Conservation (phyloP, 1,140 invertebrate genomes). For the Nephila pilipes region DNA sequence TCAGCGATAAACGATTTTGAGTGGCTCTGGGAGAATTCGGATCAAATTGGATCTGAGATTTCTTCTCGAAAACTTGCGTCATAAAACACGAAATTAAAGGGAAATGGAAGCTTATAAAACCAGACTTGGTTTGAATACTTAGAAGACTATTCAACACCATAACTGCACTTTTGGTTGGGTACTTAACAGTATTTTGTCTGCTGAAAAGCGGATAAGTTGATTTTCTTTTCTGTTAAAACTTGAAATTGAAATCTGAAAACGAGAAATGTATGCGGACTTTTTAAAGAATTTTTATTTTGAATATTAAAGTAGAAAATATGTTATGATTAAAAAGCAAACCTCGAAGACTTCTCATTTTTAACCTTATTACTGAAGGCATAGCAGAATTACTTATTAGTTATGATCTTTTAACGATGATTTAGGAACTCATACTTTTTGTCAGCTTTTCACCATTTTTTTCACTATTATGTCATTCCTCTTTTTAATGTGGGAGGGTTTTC, state of each 20-base stretch:
- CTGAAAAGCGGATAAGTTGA: not conserved
- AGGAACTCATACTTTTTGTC: too few species aligned
- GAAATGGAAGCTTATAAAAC: conserved; percentile 23
- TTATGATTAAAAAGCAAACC: too few species aligned
- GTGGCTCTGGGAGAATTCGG: not conserved
- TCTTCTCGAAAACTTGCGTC: conserved; percentile 26
- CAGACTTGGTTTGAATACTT: not conserved
- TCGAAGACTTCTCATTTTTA: too few species aligned
- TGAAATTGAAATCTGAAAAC: not conserved
- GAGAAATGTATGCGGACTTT: too few species aligned
- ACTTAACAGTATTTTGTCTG: conserved; percentile 4
- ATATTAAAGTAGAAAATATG: too few species aligned
- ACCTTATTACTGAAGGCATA: too few species aligned
- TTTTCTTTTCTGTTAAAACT: not conserved
- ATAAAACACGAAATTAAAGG: conserved; percentile 31
- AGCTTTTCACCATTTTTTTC: too few species aligned
- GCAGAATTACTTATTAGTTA: too few species aligned
- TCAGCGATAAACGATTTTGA: conserved; percentile 41
- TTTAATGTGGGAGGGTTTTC: too few species aligned
- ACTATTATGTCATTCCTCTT: too few species aligned
- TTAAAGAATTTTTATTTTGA: too few species aligned
- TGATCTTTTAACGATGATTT: too few species aligned
- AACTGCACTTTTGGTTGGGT: not conserved
- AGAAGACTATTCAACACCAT: not conserved
- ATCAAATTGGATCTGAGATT: conserved; percentile 38